These are phyloP conservation scores for Sclerodermus sp. DNA, from an alignment of 2,888 invertebrate species.

Conservation along the genomic window DNA sequence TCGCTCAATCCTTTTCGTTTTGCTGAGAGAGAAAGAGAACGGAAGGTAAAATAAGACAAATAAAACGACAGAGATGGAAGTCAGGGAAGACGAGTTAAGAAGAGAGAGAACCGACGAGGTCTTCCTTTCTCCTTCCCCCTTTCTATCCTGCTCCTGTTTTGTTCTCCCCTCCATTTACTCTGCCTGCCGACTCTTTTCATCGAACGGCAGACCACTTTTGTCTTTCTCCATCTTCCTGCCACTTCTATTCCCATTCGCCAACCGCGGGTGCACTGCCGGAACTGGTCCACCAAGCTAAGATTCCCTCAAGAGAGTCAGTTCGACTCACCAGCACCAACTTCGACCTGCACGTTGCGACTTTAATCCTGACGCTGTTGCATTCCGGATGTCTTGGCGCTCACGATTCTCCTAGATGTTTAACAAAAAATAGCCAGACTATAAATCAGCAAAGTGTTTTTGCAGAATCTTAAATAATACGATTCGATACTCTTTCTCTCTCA, in stretches of 20 bases:
- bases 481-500: no score
- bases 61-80: no score
- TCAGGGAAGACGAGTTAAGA: no score
- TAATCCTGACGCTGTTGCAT: slow-evolving; percentile 21
- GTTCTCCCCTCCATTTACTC: slow-evolving; percentile 12
- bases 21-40: no score
- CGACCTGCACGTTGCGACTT: slow-evolving; percentile 20
- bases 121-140: no score
- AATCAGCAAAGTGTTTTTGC: no score
- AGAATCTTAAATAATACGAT: no score
- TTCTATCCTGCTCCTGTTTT: slow-evolving; percentile 27
- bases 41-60: no score
- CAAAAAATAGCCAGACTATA: no score
- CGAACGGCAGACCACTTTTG: slow-evolving; percentile 2
- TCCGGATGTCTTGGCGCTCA: slow-evolving; percentile 17
- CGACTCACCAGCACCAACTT: slow-evolving; percentile 9
- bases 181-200: slow-evolving; percentile 18
- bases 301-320: slow-evolving; percentile 28
- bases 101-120: no score
- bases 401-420: no score
- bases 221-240: slow-evolving; percentile 7
- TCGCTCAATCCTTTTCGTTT: background rate
- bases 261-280: slow-evolving; percentile 28
- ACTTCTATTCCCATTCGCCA: slow-evolving; percentile 19
- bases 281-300: slow-evolving; percentile 28